A percentile compares a stretch with the other conserved stretches of the same genome.
Evolutionary conservation across 64 coral and sea anemone genomes (phyloP).

Genomic region (Acropora tenuis): DNA sequence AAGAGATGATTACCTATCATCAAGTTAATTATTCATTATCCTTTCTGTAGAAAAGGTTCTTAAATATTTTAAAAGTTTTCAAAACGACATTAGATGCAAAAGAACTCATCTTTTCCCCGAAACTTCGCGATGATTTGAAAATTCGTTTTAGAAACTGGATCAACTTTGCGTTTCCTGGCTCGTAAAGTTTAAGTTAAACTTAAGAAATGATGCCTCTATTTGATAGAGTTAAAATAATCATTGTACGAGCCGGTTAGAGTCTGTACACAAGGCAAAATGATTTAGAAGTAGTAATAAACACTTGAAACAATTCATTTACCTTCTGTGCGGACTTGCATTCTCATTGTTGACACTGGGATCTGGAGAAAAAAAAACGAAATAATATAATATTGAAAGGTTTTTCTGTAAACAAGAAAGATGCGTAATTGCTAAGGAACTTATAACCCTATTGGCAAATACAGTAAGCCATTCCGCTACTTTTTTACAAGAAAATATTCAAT

Average conservation of each 20-base stretch:
- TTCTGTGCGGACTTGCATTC: constrained; percentile 34
- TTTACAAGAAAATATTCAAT: no score
- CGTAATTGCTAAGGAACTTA: not conserved
- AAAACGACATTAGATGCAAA: no score
- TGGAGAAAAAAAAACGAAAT: no score
- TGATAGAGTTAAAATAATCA: not conserved
- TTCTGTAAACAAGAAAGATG: not conserved
- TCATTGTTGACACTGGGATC: constrained; percentile 5
- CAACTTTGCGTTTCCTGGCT: not conserved
- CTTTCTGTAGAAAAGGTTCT: not conserved
- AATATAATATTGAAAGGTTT: no score
- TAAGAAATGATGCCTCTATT: not conserved
- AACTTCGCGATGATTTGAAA: not conserved
- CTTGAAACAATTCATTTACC: not conserved
- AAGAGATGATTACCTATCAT: not conserved
- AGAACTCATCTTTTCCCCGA: not conserved
- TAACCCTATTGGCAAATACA: not conserved
- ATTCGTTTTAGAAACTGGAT: not conserved
- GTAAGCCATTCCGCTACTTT: no score
- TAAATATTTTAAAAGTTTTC: constrained; percentile 38
- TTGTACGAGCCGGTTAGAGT: not conserved
- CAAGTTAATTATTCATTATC: constrained; percentile 4
- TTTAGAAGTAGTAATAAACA: not conserved
- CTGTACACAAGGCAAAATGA: not conserved
- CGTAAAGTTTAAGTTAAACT: no score